Percentiles rank a stretch among this genome's conserved stretches.
These are phyloP conservation scores for Tenthredo notha DNA, from an alignment of 2,888 invertebrate species.

Conservation along the genomic window DNA sequence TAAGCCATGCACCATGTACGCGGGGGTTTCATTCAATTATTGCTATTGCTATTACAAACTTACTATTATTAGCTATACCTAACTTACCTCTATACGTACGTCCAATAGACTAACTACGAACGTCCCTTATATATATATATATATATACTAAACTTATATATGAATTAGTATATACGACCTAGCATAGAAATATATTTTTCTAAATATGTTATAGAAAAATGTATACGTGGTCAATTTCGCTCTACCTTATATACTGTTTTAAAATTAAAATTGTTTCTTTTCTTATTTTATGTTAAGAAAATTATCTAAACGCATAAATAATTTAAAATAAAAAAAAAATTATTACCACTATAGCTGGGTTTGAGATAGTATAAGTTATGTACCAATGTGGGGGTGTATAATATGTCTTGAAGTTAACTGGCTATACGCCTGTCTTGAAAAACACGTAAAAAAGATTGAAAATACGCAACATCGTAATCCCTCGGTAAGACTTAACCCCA, in stretches of 20 bases:
- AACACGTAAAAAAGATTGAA: constrained; percentile 59
- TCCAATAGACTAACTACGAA: not conserved
- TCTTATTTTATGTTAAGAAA: no score
- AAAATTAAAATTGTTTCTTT: no score
- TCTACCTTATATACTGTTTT: no score
- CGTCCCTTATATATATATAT: not conserved
- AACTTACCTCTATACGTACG: constrained; percentile 13
- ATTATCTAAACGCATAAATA: no score
- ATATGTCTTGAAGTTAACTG: constrained; percentile 28
- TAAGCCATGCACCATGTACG: constrained; percentile 63
- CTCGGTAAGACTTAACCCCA: not conserved
- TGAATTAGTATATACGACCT: constrained; percentile 41
- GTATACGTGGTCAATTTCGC: no score
- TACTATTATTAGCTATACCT: constrained; percentile 66
- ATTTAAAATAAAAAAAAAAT: not conserved
- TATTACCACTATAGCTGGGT: not conserved
- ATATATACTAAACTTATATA: no score
- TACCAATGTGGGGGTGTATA: not conserved
- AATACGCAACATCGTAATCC: constrained; percentile 56
- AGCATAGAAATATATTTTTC: not conserved
- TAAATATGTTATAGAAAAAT: no score
- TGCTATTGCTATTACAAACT: constrained; percentile 63
- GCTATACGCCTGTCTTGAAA: constrained; percentile 32
- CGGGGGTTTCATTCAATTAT: constrained; percentile 65
- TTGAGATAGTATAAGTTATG: not conserved